These are phyloP conservation scores for Oxyura jamaicensis DNA, from an alignment of 2,113 vertebrate genomes.

Conservation along the genomic window DNA sequence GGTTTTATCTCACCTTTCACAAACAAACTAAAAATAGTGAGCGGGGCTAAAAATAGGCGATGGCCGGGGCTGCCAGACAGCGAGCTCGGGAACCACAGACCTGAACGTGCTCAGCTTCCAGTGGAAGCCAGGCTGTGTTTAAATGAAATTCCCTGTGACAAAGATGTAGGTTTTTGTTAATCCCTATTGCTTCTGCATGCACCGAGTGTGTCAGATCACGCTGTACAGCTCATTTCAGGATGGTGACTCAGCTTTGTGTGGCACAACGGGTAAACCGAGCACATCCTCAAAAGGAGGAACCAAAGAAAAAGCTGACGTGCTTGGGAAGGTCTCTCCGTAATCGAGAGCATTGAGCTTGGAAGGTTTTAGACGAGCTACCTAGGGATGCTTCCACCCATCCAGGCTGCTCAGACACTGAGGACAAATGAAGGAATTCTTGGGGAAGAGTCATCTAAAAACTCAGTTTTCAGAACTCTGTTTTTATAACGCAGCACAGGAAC, in stretches of 20 bases:
- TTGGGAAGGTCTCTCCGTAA: background rate
- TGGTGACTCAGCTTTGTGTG: fast-evolving
- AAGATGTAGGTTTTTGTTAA: background rate
- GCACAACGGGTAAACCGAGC: background rate
- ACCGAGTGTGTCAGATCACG: fast-evolving
- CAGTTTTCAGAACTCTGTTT: no score
- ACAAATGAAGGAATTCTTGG: no score
- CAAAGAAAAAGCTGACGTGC: no score
- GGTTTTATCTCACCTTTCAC: conserved; percentile 18
- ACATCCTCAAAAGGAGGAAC: background rate
- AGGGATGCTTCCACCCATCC: background rate
- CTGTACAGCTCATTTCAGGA: no score
- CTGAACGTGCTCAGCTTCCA: background rate
- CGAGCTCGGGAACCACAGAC: background rate
- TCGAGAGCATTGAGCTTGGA: fast-evolving
- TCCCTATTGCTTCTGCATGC: fast-evolving
- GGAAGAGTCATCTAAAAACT: no score
- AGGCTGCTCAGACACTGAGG: no score
- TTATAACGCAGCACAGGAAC: no score
- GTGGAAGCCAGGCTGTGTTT: background rate
- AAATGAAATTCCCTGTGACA: background rate
- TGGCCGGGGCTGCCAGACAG: background rate
- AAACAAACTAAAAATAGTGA: conserved; percentile 35
- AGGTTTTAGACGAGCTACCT: background rate
- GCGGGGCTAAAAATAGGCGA: conserved; percentile 9